These are phyloP conservation scores for Drosophila auraria DNA, from an alignment of 1,140 invertebrate genomes.

Conservation along the genomic window DNA sequence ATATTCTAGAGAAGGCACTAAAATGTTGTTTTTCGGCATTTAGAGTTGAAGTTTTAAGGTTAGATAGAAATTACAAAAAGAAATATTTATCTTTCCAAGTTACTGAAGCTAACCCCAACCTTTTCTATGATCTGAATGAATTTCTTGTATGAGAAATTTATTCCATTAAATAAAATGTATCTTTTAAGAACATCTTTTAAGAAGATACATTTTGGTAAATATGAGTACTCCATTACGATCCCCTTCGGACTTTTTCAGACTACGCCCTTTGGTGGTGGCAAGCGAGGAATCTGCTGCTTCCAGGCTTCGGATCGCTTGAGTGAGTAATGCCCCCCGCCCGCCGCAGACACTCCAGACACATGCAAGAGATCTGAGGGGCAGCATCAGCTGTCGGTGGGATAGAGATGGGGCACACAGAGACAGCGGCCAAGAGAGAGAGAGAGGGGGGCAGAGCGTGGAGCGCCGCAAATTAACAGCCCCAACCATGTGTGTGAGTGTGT, in stretches of 20 bases:
- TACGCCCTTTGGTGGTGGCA: constrained; percentile 22
- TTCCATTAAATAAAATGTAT: too few species aligned
- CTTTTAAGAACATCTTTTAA: not conserved
- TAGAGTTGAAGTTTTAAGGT: not conserved
- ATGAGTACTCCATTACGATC: not conserved
- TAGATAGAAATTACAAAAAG: not conserved
- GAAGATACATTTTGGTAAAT: not conserved
- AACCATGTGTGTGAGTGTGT: constrained; percentile 8
- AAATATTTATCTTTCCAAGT: not conserved
- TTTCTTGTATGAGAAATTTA: too few species aligned
- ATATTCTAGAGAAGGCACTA: not conserved
- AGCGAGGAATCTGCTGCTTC: constrained; percentile 22
- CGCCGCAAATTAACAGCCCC: constrained; percentile 69
- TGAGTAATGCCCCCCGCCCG: constrained; percentile 33
- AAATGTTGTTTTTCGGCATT: not conserved
- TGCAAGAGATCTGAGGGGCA: constrained; percentile 47
- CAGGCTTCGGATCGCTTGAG: constrained; percentile 35
- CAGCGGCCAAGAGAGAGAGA: not conserved
- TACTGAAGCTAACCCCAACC: too few species aligned
- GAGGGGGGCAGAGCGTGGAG: constrained; percentile 32
- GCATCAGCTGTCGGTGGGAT: constrained; percentile 45
- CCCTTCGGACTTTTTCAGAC: constrained; percentile 4
- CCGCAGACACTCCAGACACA: constrained; percentile 18
- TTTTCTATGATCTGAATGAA: not conserved
- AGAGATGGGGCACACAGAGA: constrained; percentile 11